Conservation (phyloP, 2,113 vertebrate species). For the Sander lucioperca region DNA sequence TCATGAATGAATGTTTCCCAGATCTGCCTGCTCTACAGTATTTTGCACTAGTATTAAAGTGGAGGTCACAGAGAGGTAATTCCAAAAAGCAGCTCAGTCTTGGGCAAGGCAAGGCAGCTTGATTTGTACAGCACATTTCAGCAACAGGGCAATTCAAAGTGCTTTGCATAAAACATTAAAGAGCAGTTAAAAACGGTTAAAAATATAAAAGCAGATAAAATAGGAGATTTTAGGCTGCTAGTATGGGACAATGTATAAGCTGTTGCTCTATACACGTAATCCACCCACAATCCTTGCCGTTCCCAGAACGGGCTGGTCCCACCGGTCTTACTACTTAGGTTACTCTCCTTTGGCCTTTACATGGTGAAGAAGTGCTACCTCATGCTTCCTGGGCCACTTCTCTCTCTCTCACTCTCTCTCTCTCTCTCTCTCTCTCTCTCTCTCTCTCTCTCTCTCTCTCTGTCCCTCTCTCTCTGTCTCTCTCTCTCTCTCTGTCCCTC, state of each 20-base stretch:
- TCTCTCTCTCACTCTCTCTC: constrained; percentile 1
- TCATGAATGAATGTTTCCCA: constrained; percentile 48
- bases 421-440: too few species aligned
- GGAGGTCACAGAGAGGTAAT: constrained; percentile 18
- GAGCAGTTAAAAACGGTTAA: too few species aligned
- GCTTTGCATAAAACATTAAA: too few species aligned
- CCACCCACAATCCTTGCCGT: too few species aligned
- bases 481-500: not conserved
- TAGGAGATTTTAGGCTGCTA: too few species aligned
- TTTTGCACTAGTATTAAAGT: constrained; percentile 2
- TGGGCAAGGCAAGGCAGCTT: too few species aligned
- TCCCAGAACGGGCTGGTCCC: too few species aligned
- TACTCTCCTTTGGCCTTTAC: constrained; percentile 20
- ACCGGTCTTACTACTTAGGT: not conserved
- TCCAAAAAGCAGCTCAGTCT: constrained; percentile 20
- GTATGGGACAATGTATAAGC: too few species aligned
- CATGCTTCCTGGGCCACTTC: constrained; percentile 40
- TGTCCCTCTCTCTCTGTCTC: constrained; percentile 3
- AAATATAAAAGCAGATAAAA: too few species aligned
- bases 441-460: not conserved
- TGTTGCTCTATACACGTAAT: too few species aligned
- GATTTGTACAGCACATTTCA: too few species aligned
- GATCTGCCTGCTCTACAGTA: constrained; percentile 1
- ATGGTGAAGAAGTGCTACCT: constrained; percentile 54
- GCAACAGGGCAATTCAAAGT: too few species aligned